Percentiles rank a stretch among this genome's conserved stretches.
Evolutionary conservation across 2,113 vertebrate species (phyloP).

Genomic region (Nothocercus nigrocapillus): DNA sequence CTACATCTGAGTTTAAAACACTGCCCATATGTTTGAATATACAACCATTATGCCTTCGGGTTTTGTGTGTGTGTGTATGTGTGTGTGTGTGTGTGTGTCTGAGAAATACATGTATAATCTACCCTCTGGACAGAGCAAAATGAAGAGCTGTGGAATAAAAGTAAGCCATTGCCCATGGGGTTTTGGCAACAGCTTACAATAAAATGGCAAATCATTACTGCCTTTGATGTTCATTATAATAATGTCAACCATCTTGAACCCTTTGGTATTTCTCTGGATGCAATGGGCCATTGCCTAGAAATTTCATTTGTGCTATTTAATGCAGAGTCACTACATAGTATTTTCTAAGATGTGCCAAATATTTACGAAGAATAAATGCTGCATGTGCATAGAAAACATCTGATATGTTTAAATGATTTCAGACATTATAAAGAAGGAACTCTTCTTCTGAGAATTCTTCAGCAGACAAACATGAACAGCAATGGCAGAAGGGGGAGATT

Average conservation of each 20-base stretch:
- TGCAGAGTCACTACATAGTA: neutral
- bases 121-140: neutral
- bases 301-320: neutral
- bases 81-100: accelerated
- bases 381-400: neutral
- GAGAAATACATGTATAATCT: neutral
- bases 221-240: neutral
- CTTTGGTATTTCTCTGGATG: neutral
- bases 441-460: neutral
- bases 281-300: neutral
- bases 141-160: neutral
- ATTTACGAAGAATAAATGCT: neutral
- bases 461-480: neutral
- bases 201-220: neutral
- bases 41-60: neutral
- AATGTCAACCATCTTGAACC: neutral
- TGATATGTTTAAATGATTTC: neutral
- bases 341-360: neutral
- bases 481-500: neutral
- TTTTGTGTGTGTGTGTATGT: neutral
- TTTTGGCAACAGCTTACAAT: neutral
- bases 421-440: neutral
- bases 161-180: neutral
- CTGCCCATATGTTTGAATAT: neutral
- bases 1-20: neutral